Evolutionary conservation across 2,888 invertebrate species (phyloP).

Genomic region (Troides oblongomaculatus): DNA sequence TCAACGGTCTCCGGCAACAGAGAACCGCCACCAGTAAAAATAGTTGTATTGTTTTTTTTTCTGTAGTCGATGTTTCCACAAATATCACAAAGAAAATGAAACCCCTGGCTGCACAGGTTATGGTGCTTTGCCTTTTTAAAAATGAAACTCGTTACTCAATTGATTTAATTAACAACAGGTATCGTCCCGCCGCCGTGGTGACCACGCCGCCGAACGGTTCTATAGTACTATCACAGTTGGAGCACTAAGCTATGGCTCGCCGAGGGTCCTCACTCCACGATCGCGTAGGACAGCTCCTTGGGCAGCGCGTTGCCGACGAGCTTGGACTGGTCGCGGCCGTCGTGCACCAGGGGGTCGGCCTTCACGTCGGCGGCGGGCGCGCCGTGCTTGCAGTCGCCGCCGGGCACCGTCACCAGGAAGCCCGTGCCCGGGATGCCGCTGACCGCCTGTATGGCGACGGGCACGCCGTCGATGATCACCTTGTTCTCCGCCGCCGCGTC

Average conservation of each 20-base stretch:
- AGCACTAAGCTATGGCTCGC: not conserved
- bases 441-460: conserved; percentile 22
- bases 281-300: not conserved
- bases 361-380: not conserved
- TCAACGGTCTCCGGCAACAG: too few relatives aligned
- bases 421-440: conserved; percentile 11
- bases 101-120: too few relatives aligned
- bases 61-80: too few relatives aligned
- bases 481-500: conserved; percentile 18
- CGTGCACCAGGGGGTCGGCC: not conserved
- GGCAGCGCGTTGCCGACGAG: not conserved
- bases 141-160: too few relatives aligned
- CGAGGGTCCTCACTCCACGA: too few relatives aligned
- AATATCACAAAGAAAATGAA: too few relatives aligned
- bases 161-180: too few relatives aligned
- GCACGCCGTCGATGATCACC: conserved; percentile 17
- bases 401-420: conserved; percentile 16
- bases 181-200: too few relatives aligned
- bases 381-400: not conserved
- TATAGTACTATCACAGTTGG: conserved; percentile 9
- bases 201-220: too few relatives aligned
- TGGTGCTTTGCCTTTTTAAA: too few relatives aligned
- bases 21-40: too few relatives aligned
- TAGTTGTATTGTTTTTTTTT: too few relatives aligned
- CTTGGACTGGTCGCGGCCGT: conserved; percentile 13